Percentiles rank a stretch among this genome's conserved stretches.
phyloP scores from a whole-genome alignment of 2,888 invertebrate genomes.

The Troides oblongomaculatus region DNA sequence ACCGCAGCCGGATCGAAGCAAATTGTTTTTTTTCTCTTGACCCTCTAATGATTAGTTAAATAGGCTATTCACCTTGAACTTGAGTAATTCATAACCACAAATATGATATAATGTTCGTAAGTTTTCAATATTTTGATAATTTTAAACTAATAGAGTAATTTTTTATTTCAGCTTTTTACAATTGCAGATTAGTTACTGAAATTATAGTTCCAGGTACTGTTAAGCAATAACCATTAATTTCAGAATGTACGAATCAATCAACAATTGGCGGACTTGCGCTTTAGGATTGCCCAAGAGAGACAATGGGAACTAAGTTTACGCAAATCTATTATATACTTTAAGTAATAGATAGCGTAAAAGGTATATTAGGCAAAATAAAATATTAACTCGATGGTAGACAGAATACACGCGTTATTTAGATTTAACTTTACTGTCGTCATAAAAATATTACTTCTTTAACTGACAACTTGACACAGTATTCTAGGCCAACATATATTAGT shows the following conservation, averaged over 20 bases:
- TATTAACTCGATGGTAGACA: not conserved
- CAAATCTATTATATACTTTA: not conserved
- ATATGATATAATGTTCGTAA: conserved; percentile 26
- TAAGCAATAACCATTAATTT: not conserved
- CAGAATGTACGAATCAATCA: not conserved
- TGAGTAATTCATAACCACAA: conserved; percentile 30
- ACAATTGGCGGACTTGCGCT: conserved; percentile 12
- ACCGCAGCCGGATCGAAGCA: conserved; percentile 57
- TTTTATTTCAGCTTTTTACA: not conserved
- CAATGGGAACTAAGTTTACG: conserved; percentile 3
- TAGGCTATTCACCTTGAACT: conserved; percentile 39
- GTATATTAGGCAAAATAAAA: not conserved
- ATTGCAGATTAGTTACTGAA: not conserved
- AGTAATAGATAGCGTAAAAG: not conserved
- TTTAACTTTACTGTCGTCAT: not conserved
- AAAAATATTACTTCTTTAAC: too few species aligned
- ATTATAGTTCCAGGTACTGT: conserved; percentile 6
- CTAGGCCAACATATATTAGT: too few species aligned
- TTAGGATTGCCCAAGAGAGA: not conserved
- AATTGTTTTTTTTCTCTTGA: conserved; percentile 50
- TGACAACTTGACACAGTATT: too few species aligned
- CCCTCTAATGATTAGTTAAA: conserved; percentile 33
- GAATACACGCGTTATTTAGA: not conserved
- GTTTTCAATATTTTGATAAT: not conserved
- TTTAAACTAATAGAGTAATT: not conserved